These are phyloP conservation scores for Murina feae DNA, from an alignment of 2,113 vertebrate genomes.

Conservation along the genomic window DNA sequence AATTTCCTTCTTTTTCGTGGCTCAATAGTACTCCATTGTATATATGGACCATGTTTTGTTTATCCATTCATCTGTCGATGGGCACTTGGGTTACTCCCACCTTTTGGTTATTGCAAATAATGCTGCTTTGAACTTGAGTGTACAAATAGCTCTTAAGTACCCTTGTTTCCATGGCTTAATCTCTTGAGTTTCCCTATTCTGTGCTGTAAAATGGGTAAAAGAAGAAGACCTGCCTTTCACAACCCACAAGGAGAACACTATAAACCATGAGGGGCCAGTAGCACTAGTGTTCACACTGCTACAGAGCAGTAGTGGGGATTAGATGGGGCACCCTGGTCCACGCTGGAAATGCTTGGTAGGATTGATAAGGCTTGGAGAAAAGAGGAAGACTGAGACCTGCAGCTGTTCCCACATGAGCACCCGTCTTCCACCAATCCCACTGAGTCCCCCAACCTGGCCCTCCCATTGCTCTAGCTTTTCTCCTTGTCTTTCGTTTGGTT, in stretches of 20 bases:
- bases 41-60: neutral
- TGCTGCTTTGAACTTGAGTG: neutral
- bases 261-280: neutral
- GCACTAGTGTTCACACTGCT: neutral
- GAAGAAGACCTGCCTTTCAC: neutral
- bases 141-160: neutral
- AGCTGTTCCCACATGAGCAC: neutral
- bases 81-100: neutral
- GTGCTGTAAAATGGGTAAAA: neutral
- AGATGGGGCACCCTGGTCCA: neutral
- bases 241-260: neutral
- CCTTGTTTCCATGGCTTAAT: neutral
- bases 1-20: neutral
- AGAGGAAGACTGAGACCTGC: too few relatives aligned
- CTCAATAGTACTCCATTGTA: neutral
- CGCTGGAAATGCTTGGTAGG: neutral
- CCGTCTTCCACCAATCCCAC: neutral
- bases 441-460: neutral
- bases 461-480: neutral
- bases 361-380: neutral
- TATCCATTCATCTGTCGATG: neutral
- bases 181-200: neutral
- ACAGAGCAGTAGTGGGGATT: neutral
- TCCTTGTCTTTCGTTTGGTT: neutral
- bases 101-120: neutral